These are phyloP conservation scores for Acromyrmex charruanus DNA, from an alignment of 1,140 invertebrate species.

Conservation along the genomic window DNA sequence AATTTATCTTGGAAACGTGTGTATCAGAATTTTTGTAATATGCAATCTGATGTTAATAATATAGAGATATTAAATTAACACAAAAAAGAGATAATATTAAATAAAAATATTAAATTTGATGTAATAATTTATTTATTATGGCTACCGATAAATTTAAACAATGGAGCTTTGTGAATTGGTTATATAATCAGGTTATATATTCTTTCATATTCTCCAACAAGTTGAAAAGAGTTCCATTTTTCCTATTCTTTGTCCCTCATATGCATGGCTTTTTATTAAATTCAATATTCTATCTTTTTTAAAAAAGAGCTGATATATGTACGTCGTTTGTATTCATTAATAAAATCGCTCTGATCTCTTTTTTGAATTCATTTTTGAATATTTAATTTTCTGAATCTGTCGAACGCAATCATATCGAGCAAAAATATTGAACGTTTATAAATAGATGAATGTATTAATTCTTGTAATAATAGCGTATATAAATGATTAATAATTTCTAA, in stretches of 20 bases:
- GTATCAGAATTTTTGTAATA: background rate
- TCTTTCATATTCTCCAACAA: constrained; percentile 13
- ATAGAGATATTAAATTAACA: background rate
- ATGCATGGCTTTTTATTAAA: constrained; percentile 36
- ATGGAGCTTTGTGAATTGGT: constrained; percentile 23
- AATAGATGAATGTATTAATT: background rate
- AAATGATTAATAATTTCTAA: background rate
- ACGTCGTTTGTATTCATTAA: constrained; percentile 8
- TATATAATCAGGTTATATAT: constrained; percentile 10
- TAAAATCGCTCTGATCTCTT: background rate
- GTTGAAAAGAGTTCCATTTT: constrained; percentile 22
- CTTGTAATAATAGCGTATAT: background rate
- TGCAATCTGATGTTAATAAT: constrained; percentile 14
- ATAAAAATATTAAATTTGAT: background rate
- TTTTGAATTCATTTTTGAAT: constrained; percentile 22
- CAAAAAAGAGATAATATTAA: background rate
- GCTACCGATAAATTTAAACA: constrained; percentile 41
- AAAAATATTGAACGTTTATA: constrained; percentile 34
- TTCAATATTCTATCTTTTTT: constrained; percentile 22
- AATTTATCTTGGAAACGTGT: background rate
- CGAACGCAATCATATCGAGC: background rate
- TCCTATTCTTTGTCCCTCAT: constrained; percentile 23
- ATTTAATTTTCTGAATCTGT: constrained; percentile 17
- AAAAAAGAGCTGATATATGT: background rate
- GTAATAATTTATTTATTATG: constrained; percentile 16